Percentiles rank a stretch among this genome's conserved stretches.
Evolutionary conservation across 2,888 invertebrate genomes (phyloP).

Genomic region (Nowickia ferox): DNA sequence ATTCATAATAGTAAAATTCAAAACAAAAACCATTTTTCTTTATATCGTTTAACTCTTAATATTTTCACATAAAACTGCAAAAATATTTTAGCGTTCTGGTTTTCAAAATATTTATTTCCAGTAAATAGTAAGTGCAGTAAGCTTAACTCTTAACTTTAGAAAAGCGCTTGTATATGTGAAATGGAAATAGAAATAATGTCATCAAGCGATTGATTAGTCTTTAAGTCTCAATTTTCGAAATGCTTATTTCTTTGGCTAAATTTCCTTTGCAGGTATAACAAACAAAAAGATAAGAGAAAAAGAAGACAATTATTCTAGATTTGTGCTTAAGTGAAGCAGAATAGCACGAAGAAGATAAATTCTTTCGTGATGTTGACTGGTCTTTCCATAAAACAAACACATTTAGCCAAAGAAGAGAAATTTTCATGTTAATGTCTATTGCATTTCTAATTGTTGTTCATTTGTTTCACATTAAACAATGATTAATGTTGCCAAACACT

Average conservation of each 20-base stretch:
- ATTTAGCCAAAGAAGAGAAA: slow-evolving; percentile 37
- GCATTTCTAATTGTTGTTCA: slow-evolving; percentile 54
- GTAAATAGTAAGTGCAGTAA: neutral
- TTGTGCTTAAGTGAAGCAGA: slow-evolving; percentile 9
- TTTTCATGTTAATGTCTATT: slow-evolving; percentile 56
- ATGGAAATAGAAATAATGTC: too few relatives aligned
- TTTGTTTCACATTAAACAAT: slow-evolving; percentile 41
- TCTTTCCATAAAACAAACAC: slow-evolving; percentile 27
- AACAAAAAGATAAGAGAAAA: neutral
- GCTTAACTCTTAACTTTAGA: neutral
- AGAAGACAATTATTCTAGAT: slow-evolving; percentile 37
- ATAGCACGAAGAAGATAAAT: slow-evolving; percentile 29
- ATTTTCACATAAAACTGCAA: too few relatives aligned
- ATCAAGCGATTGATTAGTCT: neutral
- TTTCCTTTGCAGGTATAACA: neutral
- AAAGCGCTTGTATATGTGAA: neutral
- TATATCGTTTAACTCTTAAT: too few relatives aligned
- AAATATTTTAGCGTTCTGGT: neutral
- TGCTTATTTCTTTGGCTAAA: neutral
- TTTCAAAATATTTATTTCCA: neutral
- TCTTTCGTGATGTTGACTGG: slow-evolving; percentile 12
- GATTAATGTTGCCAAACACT: slow-evolving; percentile 29
- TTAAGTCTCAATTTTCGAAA: neutral
- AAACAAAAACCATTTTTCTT: too few relatives aligned
- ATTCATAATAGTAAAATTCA: neutral